Base-by-base conservation (phyloP, 2,888 invertebrate species). In the Electrophaes corylata region DNA sequence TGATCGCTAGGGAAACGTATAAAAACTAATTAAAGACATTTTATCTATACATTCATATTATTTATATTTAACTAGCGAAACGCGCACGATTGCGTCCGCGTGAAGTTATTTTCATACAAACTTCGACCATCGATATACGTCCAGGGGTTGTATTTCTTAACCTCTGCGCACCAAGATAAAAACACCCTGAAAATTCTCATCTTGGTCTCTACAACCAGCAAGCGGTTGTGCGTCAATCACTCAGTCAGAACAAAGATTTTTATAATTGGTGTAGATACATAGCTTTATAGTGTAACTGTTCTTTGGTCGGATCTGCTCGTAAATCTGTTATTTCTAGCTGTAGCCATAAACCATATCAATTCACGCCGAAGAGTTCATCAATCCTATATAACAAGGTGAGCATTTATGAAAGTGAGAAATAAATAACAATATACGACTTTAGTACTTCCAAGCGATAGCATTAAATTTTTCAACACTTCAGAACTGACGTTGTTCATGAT, bases 401-500 rank as follows among this genome's bases (percentile, higher is more conserved):
- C 35, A 16, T 56, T 52, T 47, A 35, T 55, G 46, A 51, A 47
- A 59, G 56, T 57, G 58, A 60, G 47, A 59, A 60, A 57, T 59
- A 57, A 63, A 67, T 57, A 67, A 60, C 50, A 57, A 58, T 58
- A 64, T 62, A 62, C 50, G 56, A 49, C 52, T 66, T 61, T 59
- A 65, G 58, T 62, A 59, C 60, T 54, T 62, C 55, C 49, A 53
- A 63, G 57, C 56, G 45, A 47, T 39, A 54, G 65, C 61, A 69
- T 67, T 64, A 67, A 64, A 64, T 64, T 65, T 66, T 67, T 69
- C 65, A 69, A 61, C 65, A 65, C 65, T 65, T 65, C 67, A 60
- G 45, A 57, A 65, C 61, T 63, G 69, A 64, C 67, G 68, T 67
- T 61, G 69, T 75, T 69, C 53, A 71, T 68, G 65, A 64, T 64